phyloP scores from a whole-genome alignment of 2,888 invertebrate species.

The Drosophila neotestacea region DNA sequence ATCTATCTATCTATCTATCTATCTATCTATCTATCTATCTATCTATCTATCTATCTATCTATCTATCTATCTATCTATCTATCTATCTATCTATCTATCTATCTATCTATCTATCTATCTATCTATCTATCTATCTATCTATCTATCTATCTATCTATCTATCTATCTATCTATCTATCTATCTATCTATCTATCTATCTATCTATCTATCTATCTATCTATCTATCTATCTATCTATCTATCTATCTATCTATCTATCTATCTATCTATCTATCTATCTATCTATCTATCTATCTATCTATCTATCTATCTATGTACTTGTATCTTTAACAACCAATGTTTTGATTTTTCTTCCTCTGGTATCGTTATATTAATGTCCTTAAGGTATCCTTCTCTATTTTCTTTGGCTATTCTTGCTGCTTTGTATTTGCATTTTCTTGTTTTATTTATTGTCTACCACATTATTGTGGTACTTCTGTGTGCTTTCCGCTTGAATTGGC shows the following conservation, averaged over 20 bases:
- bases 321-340: too few relatives aligned
- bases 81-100: neutral
- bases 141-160: neutral
- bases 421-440: slow-evolving; percentile 12
- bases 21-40: neutral
- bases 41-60: neutral
- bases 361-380: too few relatives aligned
- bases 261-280: neutral
- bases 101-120: neutral
- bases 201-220: neutral
- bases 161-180: neutral
- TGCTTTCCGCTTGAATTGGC: slow-evolving; percentile 23
- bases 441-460: slow-evolving; percentile 9
- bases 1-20: neutral
- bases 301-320: neutral
- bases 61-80: neutral
- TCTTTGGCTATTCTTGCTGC: neutral
- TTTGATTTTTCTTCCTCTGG: too few relatives aligned
- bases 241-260: neutral
- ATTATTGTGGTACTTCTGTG: slow-evolving; percentile 18
- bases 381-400: neutral
- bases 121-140: neutral
- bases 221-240: neutral
- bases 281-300: neutral
- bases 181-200: neutral